Evolutionary conservation across 2,113 vertebrate genomes (phyloP), one percentile per base, ranked within the genome.

Genomic region (Geococcyx californianus): DNA sequence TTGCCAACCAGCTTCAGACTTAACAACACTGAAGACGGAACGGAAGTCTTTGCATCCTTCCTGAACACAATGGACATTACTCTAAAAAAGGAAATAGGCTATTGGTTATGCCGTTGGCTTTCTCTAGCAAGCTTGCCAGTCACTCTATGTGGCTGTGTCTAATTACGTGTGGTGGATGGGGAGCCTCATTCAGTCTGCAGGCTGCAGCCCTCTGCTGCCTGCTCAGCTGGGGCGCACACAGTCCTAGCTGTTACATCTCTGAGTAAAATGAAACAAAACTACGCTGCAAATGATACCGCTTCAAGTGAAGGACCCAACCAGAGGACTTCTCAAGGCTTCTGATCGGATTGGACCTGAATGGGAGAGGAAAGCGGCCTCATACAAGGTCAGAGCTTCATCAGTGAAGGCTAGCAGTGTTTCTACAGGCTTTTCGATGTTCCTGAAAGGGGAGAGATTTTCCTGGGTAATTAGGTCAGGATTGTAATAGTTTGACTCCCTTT

Each of bases 381-480:
- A 28, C 18, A 64, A 90, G 74, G 56, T 81, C 73, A 91, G 76
- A 68, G 38, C 64, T 94, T 77, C 16, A 5, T 83, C 76, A 86
- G 80, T 2, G 0, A 63, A 34, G 14, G 29, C 42, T 79, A 5
- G n/a, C n/a, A 28, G 45, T n/a, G 34, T 44, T 90, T 85, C 74
- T 59, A 73, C 44, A 34, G 80, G 59, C 59, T 92, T 83, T 72
- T 10, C 11, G 11, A 63, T 40, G 29, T 67, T 96, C 45, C 62
- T 84, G 84, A 67, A 86, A 96, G 33, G 26, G 23, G 55, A 92
- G 70, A 49, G 90, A 85, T 94, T 90, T 96, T 69, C 82, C 52
- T 84, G 86, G 45, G 45, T 96, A 94, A 96, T 96, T 97, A 95
- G 95, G 95, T 90, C 95, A 93, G 66, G 58, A 62, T 14, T 70